A percentile compares a stretch with the other conserved stretches of the same genome.
phyloP scores from a whole-genome alignment of 2,888 invertebrate species.

The Andricus curvator region DNA sequence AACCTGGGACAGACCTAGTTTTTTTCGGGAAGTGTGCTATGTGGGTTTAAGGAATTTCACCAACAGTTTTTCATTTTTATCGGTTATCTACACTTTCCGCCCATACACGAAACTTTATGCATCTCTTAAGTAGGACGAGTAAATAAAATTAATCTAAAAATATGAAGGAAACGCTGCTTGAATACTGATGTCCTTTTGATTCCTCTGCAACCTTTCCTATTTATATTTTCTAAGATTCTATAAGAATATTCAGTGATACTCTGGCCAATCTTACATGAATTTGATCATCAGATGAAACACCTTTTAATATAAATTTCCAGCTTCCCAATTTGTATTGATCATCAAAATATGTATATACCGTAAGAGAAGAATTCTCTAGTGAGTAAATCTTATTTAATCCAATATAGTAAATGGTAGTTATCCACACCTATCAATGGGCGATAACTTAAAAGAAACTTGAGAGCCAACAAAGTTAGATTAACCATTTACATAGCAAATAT shows the following conservation, averaged over 20 bases:
- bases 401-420: constrained; percentile 3
- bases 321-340: neutral
- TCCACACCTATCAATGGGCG: neutral
- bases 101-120: neutral
- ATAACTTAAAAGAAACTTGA: constrained; percentile 1
- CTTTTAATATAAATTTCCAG: neutral
- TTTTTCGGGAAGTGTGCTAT: too few relatives aligned
- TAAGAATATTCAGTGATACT: neutral
- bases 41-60: neutral
- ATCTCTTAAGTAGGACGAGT: constrained; percentile 3
- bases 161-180: neutral
- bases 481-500: neutral
- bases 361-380: neutral
- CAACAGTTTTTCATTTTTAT: neutral
- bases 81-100: neutral
- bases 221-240: neutral
- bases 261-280: neutral
- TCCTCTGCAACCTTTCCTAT: neutral
- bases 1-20: too few relatives aligned
- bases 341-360: neutral
- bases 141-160: constrained; percentile 25
- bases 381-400: neutral
- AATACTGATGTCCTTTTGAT: constrained; percentile 30
- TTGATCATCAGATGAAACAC: neutral
- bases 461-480: neutral